phyloP scores from a whole-genome alignment of 1,140 invertebrate genomes.

The Oncopodura yosiiana region DNA sequence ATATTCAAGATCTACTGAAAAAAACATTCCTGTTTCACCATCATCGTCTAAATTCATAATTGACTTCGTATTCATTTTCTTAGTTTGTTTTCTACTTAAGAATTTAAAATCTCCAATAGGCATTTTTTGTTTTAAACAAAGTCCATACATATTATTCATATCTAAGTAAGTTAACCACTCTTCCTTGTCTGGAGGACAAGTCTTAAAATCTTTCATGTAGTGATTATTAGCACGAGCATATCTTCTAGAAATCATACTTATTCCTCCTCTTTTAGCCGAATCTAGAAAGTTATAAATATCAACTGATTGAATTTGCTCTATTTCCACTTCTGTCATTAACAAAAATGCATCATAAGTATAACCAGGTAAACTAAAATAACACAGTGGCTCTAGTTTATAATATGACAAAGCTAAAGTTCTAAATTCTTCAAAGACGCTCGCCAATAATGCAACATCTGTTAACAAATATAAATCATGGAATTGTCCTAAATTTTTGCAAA shows the following conservation, averaged over 20 bases:
- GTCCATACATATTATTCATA: slow-evolving; percentile 37
- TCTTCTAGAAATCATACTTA: slow-evolving; percentile 30
- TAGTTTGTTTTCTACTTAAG: slow-evolving; percentile 16
- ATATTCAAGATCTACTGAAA: slow-evolving; percentile 37
- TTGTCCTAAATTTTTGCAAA: slow-evolving; percentile 34
- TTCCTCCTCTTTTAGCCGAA: slow-evolving; percentile 25
- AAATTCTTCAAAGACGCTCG: slow-evolving; percentile 38
- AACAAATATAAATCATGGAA: slow-evolving; percentile 37
- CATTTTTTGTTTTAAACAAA: slow-evolving; percentile 23
- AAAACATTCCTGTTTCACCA: slow-evolving; percentile 30
- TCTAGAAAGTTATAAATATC: slow-evolving; percentile 37
- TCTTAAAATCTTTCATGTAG: slow-evolving; percentile 26
- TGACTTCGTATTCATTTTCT: slow-evolving; percentile 5
- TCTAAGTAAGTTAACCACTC: slow-evolving; percentile 18
- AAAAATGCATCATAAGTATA: slow-evolving; percentile 37
- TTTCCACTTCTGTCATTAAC: slow-evolving; percentile 21
- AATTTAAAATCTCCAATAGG: slow-evolving; percentile 31
- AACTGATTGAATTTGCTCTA: slow-evolving; percentile 33
- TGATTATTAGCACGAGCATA: slow-evolving; percentile 26
- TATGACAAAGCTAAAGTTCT: slow-evolving; percentile 6
- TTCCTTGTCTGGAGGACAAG: slow-evolving; percentile 1
- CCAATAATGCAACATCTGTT: slow-evolving; percentile 27
- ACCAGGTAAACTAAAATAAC: slow-evolving; percentile 36
- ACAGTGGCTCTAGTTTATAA: slow-evolving; percentile 34
- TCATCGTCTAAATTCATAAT: slow-evolving; percentile 25